Conservation (phyloP, 2,113 vertebrate species). For the Cricetomys ansorgei region DNA sequence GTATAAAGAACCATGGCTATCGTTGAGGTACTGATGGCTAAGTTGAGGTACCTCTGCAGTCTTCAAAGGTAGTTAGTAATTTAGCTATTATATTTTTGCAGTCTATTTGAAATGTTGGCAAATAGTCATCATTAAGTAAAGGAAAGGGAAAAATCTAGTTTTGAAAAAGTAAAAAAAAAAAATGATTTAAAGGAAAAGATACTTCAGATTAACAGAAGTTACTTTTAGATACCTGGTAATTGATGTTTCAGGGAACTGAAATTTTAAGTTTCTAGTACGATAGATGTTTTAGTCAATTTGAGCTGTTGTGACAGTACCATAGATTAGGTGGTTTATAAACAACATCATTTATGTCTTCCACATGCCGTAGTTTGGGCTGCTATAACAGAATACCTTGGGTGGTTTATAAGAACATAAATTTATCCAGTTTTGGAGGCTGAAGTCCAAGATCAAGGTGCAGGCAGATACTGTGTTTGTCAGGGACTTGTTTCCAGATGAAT, state of each 20-base stretch:
- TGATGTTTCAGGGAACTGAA: background rate
- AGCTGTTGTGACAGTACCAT: background rate
- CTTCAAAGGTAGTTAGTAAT: background rate
- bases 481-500: background rate
- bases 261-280: background rate
- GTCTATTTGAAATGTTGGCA: constrained; percentile 1
- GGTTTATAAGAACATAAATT: background rate
- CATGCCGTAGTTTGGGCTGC: background rate
- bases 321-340: background rate
- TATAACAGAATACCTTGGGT: background rate
- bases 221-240: background rate
- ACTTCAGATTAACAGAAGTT: background rate
- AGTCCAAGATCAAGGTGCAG: background rate
- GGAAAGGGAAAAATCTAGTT: background rate
- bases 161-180: background rate
- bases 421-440: background rate
- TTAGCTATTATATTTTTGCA: background rate
- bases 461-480: background rate
- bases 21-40: too few species aligned
- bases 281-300: background rate
- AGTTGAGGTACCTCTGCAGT: background rate
- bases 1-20: background rate
- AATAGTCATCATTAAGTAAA: constrained; percentile 24
- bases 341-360: background rate
- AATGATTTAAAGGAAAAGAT: background rate